These are phyloP conservation scores for Panurus biarmicus DNA, from an alignment of 2,113 vertebrate species.

Conservation along the genomic window DNA sequence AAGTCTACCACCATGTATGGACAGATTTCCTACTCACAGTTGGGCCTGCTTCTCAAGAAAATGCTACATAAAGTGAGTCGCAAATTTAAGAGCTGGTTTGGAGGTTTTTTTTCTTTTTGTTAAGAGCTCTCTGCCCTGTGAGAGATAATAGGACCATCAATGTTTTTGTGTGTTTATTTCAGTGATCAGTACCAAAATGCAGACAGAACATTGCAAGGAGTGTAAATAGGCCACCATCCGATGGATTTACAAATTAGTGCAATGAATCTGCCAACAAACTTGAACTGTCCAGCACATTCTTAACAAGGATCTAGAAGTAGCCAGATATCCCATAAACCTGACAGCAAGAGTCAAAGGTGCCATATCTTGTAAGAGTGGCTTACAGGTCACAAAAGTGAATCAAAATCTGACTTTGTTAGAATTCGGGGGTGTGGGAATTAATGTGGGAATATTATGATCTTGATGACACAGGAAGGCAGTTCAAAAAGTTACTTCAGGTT, in stretches of 20 bases:
- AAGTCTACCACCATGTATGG: background rate
- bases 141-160: background rate
- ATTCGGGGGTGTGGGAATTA: rapidly evolving
- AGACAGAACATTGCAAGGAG: background rate
- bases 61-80: background rate
- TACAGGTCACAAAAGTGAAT: background rate
- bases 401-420: background rate
- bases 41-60: background rate
- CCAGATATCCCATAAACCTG: background rate
- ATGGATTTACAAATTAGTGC: background rate
- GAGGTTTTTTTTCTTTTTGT: background rate
- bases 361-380: background rate
- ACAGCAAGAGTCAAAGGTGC: background rate
- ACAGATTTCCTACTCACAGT: background rate
- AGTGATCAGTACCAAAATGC: background rate
- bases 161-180: background rate
- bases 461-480: background rate
- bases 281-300: background rate
- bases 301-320: background rate
- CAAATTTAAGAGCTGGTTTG: background rate
- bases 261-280: background rate
- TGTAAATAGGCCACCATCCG: background rate
- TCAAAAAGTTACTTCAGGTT: background rate
- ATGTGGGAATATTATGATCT: background rate
- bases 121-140: background rate